These are phyloP conservation scores for Sorex fumeus DNA, from an alignment of 2,113 vertebrate genomes.

Conservation along the genomic window DNA sequence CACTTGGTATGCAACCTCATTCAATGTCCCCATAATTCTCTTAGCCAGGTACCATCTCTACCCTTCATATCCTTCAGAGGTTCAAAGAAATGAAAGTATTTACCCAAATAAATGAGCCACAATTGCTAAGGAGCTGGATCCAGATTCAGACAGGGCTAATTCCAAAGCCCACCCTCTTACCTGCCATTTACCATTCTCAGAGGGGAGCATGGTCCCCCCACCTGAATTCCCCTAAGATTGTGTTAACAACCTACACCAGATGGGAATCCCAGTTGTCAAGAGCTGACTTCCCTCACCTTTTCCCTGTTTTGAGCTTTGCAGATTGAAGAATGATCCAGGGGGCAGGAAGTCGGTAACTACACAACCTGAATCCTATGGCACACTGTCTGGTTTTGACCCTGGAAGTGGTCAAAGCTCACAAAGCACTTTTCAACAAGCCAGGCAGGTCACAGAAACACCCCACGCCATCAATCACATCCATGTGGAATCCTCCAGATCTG, in stretches of 20 bases:
- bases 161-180: background rate
- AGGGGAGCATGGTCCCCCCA: background rate
- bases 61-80: background rate
- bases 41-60: background rate
- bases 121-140: constrained; percentile 22
- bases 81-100: background rate
- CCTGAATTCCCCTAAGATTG: background rate
- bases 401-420: background rate
- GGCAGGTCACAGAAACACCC: background rate
- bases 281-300: background rate
- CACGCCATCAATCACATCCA: background rate
- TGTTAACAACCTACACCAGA: background rate
- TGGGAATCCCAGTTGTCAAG: background rate
- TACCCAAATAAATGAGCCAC: background rate
- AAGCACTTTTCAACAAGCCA: background rate
- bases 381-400: background rate
- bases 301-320: background rate
- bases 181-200: background rate
- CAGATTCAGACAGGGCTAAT: background rate
- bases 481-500: background rate
- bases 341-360: background rate
- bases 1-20: background rate
- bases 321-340: background rate
- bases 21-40: background rate
- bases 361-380: background rate